Percentiles rank a stretch among this genome's conserved stretches.
Conservation (phyloP, 2,797 vertebrate genomes). For the Cetoscarus ocellatus region DNA sequence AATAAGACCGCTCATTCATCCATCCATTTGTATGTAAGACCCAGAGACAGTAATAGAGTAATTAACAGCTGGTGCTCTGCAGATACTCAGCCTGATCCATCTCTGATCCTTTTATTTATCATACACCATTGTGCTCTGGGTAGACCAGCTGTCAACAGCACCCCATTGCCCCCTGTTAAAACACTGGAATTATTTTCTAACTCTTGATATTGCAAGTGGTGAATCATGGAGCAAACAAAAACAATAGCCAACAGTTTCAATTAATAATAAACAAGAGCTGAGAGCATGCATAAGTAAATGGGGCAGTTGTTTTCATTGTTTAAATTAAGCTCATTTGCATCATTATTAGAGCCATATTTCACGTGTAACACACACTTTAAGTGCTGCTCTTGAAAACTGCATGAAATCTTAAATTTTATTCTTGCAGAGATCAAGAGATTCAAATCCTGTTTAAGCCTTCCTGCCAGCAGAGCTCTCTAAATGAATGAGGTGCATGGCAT, state of each 20-base stretch:
- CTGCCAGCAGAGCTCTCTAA: background rate
- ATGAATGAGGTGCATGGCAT: conserved; percentile 5
- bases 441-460: conserved; percentile 3
- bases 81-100: conserved; percentile 21
- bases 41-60: background rate
- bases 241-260: conserved; percentile 25
- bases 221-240: conserved; percentile 30
- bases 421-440: conserved; percentile 10
- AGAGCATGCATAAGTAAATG: conserved; percentile 26
- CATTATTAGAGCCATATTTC: conserved; percentile 31
- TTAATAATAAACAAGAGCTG: conserved; percentile 27
- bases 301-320: conserved; percentile 38
- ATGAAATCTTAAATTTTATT: conserved; percentile 36
- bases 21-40: background rate
- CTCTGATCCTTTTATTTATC: conserved; percentile 34
- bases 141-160: conserved; percentile 35
- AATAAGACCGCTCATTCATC: background rate
- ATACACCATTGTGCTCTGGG: conserved; percentile 19
- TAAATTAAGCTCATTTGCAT: conserved; percentile 46
- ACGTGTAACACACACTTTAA: conserved; percentile 25
- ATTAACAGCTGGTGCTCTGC: conserved; percentile 4
- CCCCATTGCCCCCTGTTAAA: conserved; percentile 17
- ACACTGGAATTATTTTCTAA: conserved; percentile 36
- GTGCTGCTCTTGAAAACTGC: conserved; percentile 21
- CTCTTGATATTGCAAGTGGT: conserved; percentile 2